phyloP scores from a whole-genome alignment of 2,113 vertebrate species.

The Paramormyrops kingsleyae region DNA sequence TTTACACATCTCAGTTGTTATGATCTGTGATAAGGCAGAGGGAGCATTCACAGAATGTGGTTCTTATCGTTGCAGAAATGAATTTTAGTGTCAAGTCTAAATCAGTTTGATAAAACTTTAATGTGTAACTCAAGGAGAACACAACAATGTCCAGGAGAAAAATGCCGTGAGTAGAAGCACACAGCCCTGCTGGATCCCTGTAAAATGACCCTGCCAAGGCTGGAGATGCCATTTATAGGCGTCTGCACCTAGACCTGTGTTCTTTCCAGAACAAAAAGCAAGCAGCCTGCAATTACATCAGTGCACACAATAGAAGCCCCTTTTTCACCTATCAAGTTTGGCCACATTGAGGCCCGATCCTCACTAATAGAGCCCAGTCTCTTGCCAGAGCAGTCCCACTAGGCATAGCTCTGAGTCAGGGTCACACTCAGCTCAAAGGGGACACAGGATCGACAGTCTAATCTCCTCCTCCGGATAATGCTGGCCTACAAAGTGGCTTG shows the following conservation, averaged over 20 bases:
- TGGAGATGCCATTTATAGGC: not conserved
- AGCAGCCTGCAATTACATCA: not conserved
- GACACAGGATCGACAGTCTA: not conserved
- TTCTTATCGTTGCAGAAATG: not conserved
- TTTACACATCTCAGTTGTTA: conserved; percentile 33
- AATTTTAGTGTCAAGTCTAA: not conserved
- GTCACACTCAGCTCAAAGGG: not conserved
- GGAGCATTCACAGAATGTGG: not conserved
- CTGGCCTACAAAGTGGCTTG: not conserved
- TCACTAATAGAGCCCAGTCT: not conserved
- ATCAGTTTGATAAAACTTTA: not conserved
- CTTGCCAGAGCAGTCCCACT: not conserved
- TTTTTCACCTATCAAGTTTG: not conserved
- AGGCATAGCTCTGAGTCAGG: not conserved
- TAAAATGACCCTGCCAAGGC: not conserved
- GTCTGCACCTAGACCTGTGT: not conserved
- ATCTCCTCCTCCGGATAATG: not conserved
- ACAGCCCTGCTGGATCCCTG: not conserved
- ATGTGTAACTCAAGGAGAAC: not conserved
- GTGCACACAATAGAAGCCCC: not conserved
- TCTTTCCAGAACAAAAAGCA: not conserved
- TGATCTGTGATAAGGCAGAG: not conserved
- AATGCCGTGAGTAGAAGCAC: not conserved
- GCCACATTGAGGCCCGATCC: not conserved
- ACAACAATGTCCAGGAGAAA: not conserved